Conservation (phyloP, 1,140 invertebrate species). For the Drosophila navojoa region DNA sequence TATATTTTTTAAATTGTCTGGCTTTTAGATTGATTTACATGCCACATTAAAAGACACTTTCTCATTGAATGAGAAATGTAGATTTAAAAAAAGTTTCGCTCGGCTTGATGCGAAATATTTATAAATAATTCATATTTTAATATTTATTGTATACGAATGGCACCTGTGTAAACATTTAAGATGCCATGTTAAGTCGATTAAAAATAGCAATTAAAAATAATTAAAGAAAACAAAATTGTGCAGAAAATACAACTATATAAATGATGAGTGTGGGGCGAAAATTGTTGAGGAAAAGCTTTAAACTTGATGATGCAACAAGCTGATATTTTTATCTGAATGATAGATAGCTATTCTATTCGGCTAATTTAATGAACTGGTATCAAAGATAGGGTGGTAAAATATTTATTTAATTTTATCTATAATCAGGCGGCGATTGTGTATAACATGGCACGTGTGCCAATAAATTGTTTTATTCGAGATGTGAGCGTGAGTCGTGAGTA, state of each 20-base stretch:
- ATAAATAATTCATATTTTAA: slow-evolving; percentile 16
- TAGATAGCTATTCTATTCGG: too few species aligned
- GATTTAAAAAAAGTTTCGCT: slow-evolving; percentile 5
- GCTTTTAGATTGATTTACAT: slow-evolving; percentile 27
- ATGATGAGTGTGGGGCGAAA: not conserved
- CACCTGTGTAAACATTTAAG: slow-evolving; percentile 38
- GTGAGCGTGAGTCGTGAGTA: too few species aligned
- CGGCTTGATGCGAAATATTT: slow-evolving; percentile 13
- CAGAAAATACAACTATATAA: not conserved
- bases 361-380: too few species aligned
- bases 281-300: too few species aligned
- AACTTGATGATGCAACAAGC: too few species aligned
- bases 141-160: not conserved
- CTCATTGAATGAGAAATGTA: slow-evolving; percentile 1
- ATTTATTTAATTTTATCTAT: too few species aligned
- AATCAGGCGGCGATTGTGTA: too few species aligned
- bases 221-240: not conserved
- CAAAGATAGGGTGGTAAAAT: too few species aligned
- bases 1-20: slow-evolving; percentile 27
- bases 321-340: too few species aligned
- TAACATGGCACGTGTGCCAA: too few species aligned
- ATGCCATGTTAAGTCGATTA: slow-evolving; percentile 15
- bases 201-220: slow-evolving; percentile 14
- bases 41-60: slow-evolving; percentile 22
- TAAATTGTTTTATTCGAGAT: too few species aligned